These are phyloP conservation scores for Crenichthys baileyi DNA, from an alignment of 2,797 vertebrate genomes.

Conservation along the genomic window DNA sequence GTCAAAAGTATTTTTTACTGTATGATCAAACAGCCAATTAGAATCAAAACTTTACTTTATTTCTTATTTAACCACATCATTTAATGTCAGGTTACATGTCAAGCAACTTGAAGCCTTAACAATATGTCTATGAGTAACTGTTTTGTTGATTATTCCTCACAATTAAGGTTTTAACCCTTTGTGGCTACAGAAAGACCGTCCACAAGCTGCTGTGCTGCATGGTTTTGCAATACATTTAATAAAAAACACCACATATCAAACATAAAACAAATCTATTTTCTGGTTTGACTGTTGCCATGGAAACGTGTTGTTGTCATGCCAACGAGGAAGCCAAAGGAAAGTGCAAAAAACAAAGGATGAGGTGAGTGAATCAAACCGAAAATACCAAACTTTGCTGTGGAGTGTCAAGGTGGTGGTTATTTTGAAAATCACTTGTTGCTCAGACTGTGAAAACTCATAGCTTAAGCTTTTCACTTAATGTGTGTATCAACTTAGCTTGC, in stretches of 20 bases:
- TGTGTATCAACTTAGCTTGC: constrained; percentile 44
- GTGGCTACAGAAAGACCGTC: constrained; percentile 32
- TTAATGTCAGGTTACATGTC: neutral
- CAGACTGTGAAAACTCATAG: constrained; percentile 25
- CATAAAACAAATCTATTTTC: constrained; percentile 43
- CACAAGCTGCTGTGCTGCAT: constrained; percentile 25
- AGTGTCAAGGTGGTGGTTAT: constrained; percentile 8
- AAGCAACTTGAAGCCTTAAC: neutral
- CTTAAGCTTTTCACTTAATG: constrained; percentile 26
- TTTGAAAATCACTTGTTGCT: constrained; percentile 49
- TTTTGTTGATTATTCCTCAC: constrained; percentile 7
- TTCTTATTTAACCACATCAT: constrained; percentile 32
- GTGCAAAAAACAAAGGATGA: constrained; percentile 36
- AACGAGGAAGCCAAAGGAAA: constrained; percentile 58
- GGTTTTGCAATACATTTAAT: neutral
- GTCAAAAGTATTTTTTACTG: constrained; percentile 45
- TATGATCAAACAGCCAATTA: constrained; percentile 50
- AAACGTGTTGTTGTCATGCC: constrained; percentile 74
- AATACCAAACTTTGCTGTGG: constrained; percentile 39
- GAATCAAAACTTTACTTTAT: constrained; percentile 40
- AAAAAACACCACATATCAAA: constrained; percentile 51
- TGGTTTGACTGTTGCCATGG: constrained; percentile 73
- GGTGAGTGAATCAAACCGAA: constrained; percentile 37
- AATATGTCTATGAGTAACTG: constrained; percentile 1
- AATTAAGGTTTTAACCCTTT: constrained; percentile 18